Conservation (phyloP, 1,140 invertebrate species). For the Halesus radiatus region DNA sequence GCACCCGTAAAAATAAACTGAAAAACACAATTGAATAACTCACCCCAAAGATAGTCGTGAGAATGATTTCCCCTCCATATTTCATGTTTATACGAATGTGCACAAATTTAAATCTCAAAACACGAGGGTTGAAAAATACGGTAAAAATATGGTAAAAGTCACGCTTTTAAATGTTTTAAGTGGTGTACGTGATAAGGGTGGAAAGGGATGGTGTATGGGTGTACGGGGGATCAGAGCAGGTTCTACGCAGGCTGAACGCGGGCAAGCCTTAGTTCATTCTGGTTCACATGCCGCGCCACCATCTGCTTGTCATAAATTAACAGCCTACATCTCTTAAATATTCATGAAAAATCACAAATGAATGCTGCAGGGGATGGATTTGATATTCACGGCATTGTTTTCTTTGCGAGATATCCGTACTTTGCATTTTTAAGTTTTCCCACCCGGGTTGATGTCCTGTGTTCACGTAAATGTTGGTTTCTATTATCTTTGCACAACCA, state of each 20-base stretch:
- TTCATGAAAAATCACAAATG: slow-evolving; percentile 31
- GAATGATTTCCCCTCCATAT: not conserved
- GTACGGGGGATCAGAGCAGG: too few relatives aligned
- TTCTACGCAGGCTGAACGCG: not conserved
- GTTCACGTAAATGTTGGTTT: too few relatives aligned
- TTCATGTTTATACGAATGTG: not conserved
- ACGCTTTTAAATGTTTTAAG: slow-evolving; percentile 18
- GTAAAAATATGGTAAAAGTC: slow-evolving; percentile 9
- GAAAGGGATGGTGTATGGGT: not conserved
- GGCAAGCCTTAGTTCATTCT: not conserved
- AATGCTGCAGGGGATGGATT: not conserved
- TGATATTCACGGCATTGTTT: too few relatives aligned
- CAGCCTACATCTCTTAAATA: not conserved
- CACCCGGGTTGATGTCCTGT: too few relatives aligned
- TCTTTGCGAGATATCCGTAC: too few relatives aligned
- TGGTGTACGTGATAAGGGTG: slow-evolving; percentile 27
- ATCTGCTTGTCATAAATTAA: slow-evolving; percentile 16
- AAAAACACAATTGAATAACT: not conserved
- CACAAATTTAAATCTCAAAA: not conserved
- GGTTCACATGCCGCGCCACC: not conserved
- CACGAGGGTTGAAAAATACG: not conserved
- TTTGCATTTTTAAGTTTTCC: too few relatives aligned
- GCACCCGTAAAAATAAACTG: not conserved
- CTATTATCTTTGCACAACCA: too few relatives aligned
- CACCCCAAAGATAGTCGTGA: not conserved